These are phyloP conservation scores for Acanthiza pusilla DNA, from an alignment of 2,797 vertebrate species.

Conservation along the genomic window DNA sequence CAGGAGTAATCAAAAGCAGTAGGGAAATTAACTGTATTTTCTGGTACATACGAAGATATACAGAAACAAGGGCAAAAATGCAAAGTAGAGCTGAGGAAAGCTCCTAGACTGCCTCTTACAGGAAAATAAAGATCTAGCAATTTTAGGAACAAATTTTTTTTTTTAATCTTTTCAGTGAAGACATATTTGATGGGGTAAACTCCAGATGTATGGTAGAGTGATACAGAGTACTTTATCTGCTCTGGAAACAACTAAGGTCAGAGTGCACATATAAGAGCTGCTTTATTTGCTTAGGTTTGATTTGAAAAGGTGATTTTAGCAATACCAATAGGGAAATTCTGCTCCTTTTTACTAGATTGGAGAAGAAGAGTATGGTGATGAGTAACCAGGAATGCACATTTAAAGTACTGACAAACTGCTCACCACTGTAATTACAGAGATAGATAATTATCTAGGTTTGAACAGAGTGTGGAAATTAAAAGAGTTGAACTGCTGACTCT, in stretches of 20 bases:
- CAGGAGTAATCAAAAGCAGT: constrained; percentile 16
- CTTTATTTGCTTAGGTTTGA: neutral
- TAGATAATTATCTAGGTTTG: neutral
- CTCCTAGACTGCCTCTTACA: neutral
- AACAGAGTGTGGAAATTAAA: neutral
- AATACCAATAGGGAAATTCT: neutral
- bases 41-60: neutral
- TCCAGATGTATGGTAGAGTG: neutral
- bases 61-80: neutral
- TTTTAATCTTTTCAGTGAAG: neutral
- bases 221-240: neutral
- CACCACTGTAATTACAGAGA: neutral
- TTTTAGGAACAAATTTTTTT: neutral
- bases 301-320: neutral
- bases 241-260: neutral
- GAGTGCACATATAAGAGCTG: neutral
- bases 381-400: neutral
- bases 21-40: constrained; percentile 6
- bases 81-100: neutral
- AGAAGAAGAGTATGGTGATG: neutral
- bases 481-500: neutral
- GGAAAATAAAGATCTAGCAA: neutral
- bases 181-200: neutral
- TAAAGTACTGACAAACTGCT: neutral
- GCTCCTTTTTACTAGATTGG: neutral